Evolutionary conservation across 2,113 vertebrate species (phyloP).

Genomic region (Nipponia nippon): DNA sequence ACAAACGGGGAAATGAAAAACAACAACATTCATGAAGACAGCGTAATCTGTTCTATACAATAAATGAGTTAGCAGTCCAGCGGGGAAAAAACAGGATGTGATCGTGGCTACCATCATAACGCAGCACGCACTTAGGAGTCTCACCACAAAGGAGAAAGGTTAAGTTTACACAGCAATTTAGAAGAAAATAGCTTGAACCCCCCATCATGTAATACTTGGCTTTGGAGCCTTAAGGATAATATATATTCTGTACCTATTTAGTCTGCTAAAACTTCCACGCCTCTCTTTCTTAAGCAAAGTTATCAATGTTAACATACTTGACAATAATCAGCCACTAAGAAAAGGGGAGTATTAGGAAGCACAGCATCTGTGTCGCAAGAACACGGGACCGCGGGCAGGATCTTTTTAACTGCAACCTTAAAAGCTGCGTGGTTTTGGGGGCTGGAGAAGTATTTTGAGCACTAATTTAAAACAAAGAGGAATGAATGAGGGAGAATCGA

Average conservation of each 20-base stretch:
- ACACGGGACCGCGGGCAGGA: fast-evolving
- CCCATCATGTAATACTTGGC: background rate
- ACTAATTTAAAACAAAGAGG: background rate
- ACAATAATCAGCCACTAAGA: background rate
- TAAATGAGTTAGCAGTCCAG: background rate
- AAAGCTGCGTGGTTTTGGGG: background rate
- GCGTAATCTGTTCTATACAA: background rate
- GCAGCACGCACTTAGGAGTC: fast-evolving
- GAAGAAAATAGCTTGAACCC: background rate
- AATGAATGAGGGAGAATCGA: background rate
- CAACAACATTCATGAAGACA: background rate
- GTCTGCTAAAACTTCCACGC: background rate
- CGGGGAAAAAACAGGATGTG: background rate
- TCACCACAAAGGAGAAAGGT: background rate
- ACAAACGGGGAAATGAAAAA: background rate
- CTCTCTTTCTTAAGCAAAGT: background rate
- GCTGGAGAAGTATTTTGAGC: background rate
- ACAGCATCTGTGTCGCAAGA: fast-evolving
- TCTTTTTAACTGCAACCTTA: background rate
- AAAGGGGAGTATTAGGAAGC: background rate
- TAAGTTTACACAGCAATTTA: background rate
- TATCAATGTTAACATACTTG: background rate
- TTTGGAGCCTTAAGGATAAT: background rate
- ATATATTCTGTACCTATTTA: background rate
- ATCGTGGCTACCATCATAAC: fast-evolving